These are phyloP conservation scores for Athalia circularis DNA, from an alignment of 2,888 invertebrate species.

Conservation along the genomic window DNA sequence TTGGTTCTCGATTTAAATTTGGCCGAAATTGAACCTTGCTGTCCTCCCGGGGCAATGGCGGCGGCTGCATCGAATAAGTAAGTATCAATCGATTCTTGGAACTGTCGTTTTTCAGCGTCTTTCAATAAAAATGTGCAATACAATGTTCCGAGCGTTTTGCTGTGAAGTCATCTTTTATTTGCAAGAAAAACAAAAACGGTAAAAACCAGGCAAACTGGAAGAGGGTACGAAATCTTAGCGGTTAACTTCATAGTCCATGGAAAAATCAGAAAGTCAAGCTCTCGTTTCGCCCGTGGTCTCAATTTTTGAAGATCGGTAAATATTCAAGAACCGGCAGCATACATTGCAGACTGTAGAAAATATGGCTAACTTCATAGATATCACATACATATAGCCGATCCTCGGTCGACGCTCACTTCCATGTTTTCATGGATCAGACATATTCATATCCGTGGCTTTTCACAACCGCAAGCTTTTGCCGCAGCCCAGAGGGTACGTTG, in stretches of 20 bases:
- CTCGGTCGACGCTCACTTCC: neutral
- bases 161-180: constrained; percentile 19
- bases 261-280: constrained; percentile 36
- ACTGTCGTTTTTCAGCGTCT: too few species aligned
- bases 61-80: too few species aligned
- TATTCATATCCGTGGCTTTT: too few species aligned
- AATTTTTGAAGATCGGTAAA: constrained; percentile 9
- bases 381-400: too few species aligned
- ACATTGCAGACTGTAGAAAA: too few species aligned
- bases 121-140: constrained; percentile 5
- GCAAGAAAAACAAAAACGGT: constrained; percentile 1
- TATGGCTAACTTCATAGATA: too few species aligned
- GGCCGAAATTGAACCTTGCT: neutral
- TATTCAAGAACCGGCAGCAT: too few species aligned
- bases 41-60: too few species aligned
- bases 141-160: neutral
- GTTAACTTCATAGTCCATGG: constrained; percentile 46
- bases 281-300: neutral
- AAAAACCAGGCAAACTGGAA: neutral
- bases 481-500: too few species aligned
- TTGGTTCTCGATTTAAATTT: neutral
- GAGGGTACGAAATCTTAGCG: constrained; percentile 38
- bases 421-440: neutral
- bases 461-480: too few species aligned
- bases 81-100: too few species aligned